Evolutionary conservation across 2,888 invertebrate species (phyloP), one percentile per base, ranked within the genome.

Genomic region (Epistrophella euchroma): DNA sequence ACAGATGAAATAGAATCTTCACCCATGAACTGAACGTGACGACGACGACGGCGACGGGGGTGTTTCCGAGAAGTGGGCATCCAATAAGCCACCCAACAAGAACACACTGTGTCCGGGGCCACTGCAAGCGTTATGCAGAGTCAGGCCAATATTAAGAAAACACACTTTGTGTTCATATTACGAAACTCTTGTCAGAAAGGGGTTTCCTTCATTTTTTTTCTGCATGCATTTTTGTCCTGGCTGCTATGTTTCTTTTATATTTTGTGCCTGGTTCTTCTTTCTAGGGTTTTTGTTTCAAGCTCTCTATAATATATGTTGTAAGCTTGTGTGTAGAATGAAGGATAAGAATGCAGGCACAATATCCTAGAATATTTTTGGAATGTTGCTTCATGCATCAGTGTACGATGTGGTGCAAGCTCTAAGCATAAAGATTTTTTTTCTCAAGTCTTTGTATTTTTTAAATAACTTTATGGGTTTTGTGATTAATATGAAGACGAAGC

Each of bases 71-170:
- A 55, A 68, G 45, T 37, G 71, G 66, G 68, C 55, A 60, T 70
- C 52, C 75, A 35, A 62, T 75, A 64, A 60, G 25, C 80, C 79
- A 75, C 68, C 77, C 68, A 52, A 52, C 32, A 70, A 64, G 64
- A 35, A 43, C 66, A 72, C 50, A 73, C 17, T 76, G 60, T 83
- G 68, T 78, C 68, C 73, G 52, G 71, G 68, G 62, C 73, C 74
- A 74, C 40, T 77, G 81, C 81, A 77, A 85, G 70, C 76, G 56
- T 77, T 86, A 77, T 86, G 85, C 85, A 86, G 85, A 86, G 76
- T 86, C 85, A 86, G 81, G 85, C 85, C 85, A 86, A 86, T 86
- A 86, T 86, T 81, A 81, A 76, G 73, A 81, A 86, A 81, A 86
- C 81, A 86, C 85, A 86, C 81, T 81, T 81, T 86, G 81, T 66